Base-by-base conservation (phyloP, 2,113 vertebrate species). In the Paedocypris sp. region DNA sequence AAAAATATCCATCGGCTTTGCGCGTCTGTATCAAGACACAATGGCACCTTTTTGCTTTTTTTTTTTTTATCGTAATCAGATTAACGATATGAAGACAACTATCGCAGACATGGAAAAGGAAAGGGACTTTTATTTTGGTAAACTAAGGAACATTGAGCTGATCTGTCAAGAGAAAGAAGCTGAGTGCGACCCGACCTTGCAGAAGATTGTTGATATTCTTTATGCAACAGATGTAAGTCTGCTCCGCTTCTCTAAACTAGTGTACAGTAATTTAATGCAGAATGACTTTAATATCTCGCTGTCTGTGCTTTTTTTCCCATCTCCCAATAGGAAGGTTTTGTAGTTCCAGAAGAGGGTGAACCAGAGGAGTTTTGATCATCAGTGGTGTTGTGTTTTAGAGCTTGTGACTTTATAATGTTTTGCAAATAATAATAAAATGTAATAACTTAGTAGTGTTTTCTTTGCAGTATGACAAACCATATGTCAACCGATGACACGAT, bases 81-180 rank as follows among this genome's bases (percentile, higher is more conserved):
- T 98, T 73, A 90, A 90, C 1, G 83, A 84, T 16, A 77, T 98
- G 67, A 95, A 93, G 71, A 77, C 89, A 3, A 94, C 91, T 6
- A 87, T 96, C 7, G 88, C 91, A 75, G 94, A 96, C 71, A 87
- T 98, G 84, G 95, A 98, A 80, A 98, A 98, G 80, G 95, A 98
- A 82, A 90, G 95, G 81, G 92, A 98, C 76, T 98, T 99, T 89
- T 99, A 99, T 79, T 99, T 98, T 11, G 90, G 91, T 19, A 99
- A 99, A 72, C 73, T 99, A 82, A 84, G 95, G 75, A 96, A 94
- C 82, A 99, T 98, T 52, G 95, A 99, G 73, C 75, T 98, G 67
- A 93, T 98, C 69, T 98, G 95, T 76, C 94, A 97, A 80, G 95
- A 99, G 79, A 94, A 94, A 1, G 94, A 97, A 75, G 91, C 90